Evolutionary conservation across 2,888 invertebrate genomes (phyloP).

Genomic region (Xestia rhomboidea): DNA sequence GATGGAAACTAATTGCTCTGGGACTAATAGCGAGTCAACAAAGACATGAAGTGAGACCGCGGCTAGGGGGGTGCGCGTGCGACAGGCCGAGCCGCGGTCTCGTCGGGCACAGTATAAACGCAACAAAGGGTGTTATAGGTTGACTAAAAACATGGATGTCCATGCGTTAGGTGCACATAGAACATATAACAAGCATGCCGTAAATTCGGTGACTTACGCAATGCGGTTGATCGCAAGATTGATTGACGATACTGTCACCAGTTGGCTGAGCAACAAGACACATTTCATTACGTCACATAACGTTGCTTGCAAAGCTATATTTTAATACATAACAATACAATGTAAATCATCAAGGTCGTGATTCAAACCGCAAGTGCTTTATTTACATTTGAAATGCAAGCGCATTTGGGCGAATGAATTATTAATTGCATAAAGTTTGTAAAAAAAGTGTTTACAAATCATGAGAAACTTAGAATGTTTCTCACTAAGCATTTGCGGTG

Average conservation of each 20-base stretch:
- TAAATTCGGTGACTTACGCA: slow-evolving; percentile 94
- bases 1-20: slow-evolving; percentile 59
- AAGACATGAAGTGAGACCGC: slow-evolving; percentile 50
- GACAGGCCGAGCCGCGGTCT: slow-evolving; percentile 34
- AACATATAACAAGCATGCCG: slow-evolving; percentile 83
- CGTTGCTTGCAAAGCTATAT: slow-evolving; percentile 83
- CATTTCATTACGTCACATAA: slow-evolving; percentile 88
- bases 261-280: slow-evolving; percentile 94
- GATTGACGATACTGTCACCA: slow-evolving; percentile 97
- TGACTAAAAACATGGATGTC: slow-evolving; percentile 77
- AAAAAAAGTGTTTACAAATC: not conserved
- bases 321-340: slow-evolving; percentile 67
- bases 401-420: slow-evolving; percentile 1
- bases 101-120: slow-evolving; percentile 60
- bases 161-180: slow-evolving; percentile 86
- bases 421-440: not conserved
- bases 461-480: slow-evolving; percentile 19
- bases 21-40: slow-evolving; percentile 61
- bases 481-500: slow-evolving; percentile 62
- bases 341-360: slow-evolving; percentile 56
- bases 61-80: slow-evolving; percentile 22
- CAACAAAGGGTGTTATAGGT: slow-evolving; percentile 68
- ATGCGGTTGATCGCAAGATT: slow-evolving; percentile 98
- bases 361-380: slow-evolving; percentile 65
- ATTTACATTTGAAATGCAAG: slow-evolving; percentile 49